Conservation (phyloP, 2,888 invertebrate genomes). For the Plebejus melissa region DNA sequence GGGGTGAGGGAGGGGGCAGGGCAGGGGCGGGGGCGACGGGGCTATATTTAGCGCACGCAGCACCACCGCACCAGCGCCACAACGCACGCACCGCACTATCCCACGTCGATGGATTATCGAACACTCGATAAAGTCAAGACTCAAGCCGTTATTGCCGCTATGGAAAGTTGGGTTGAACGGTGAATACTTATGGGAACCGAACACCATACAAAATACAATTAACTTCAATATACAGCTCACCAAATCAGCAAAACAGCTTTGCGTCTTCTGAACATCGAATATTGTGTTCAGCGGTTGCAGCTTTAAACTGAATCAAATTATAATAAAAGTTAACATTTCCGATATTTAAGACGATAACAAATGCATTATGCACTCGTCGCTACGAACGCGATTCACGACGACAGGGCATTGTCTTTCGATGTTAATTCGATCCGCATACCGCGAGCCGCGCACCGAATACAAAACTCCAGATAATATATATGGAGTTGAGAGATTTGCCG, state of each 20-base stretch:
- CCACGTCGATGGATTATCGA: slow-evolving; percentile 5
- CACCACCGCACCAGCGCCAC: background rate
- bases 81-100: slow-evolving; percentile 5
- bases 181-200: background rate
- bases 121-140: background rate
- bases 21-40: background rate
- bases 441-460: background rate
- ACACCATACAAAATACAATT: background rate
- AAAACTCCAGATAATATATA: background rate
- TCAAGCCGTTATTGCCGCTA: background rate
- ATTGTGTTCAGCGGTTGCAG: background rate
- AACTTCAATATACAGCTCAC: background rate
- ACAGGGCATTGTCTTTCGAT: background rate
- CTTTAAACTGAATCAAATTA: background rate
- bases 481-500: background rate
- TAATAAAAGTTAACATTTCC: background rate
- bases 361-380: background rate
- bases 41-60: slow-evolving; percentile 15
- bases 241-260: too few relatives aligned
- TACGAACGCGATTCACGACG: background rate
- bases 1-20: background rate
- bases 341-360: background rate
- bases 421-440: background rate
- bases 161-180: background rate
- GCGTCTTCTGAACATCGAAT: background rate